These are phyloP conservation scores for Mesoligia furuncula DNA, from an alignment of 2,888 invertebrate species.

Conservation along the genomic window DNA sequence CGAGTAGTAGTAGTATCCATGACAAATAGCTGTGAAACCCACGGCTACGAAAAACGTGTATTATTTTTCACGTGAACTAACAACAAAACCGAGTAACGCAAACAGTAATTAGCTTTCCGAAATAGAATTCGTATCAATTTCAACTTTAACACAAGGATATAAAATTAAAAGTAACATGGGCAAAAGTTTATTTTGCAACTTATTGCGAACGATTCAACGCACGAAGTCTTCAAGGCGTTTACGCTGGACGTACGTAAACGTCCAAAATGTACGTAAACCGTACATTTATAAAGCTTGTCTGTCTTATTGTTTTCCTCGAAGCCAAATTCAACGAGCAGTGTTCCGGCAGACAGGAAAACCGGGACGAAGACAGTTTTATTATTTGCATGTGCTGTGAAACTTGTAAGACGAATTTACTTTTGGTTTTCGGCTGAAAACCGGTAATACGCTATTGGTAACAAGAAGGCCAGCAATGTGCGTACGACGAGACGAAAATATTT, in stretches of 20 bases:
- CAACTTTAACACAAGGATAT: conserved; percentile 18
- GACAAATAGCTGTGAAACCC: conserved; percentile 13
- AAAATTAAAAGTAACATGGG: conserved; percentile 34
- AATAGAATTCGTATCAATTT: neutral
- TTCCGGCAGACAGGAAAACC: conserved; percentile 48
- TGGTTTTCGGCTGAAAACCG: conserved; percentile 11
- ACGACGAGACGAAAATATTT: neutral
- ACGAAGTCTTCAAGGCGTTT: conserved; percentile 53
- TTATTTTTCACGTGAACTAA: conserved; percentile 24
- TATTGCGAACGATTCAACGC: conserved; percentile 34
- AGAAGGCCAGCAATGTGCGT: neutral
- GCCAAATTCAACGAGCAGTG: conserved; percentile 44
- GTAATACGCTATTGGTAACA: neutral
- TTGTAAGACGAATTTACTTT: neutral
- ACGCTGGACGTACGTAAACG: conserved; percentile 42
- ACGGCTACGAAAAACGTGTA: conserved; percentile 17
- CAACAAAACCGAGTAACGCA: conserved; percentile 25
- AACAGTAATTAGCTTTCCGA: conserved; percentile 22
- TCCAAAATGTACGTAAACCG: conserved; percentile 73
- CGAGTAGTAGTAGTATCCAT: neutral
- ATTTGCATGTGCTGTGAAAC: conserved; percentile 30
- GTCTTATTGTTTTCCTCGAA: conserved; percentile 55
- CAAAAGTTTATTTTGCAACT: conserved; percentile 29
- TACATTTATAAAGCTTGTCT: conserved; percentile 64
- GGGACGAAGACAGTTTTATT: conserved; percentile 52